phyloP scores from a whole-genome alignment of 2,797 vertebrate genomes.

The Alauda arvensis region DNA sequence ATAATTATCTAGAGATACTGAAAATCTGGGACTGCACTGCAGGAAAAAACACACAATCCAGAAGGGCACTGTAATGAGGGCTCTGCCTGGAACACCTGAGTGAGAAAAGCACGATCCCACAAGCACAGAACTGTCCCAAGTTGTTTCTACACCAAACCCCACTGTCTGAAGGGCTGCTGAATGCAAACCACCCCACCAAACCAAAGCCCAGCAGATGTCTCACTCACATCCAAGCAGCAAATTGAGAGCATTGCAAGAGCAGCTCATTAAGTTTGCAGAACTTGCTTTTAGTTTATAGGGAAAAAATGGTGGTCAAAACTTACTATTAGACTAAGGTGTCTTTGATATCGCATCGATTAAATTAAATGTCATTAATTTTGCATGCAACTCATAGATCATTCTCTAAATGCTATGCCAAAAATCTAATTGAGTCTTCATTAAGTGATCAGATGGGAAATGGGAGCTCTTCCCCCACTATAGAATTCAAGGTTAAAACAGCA shows the following conservation, averaged over 20 bases:
- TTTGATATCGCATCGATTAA: constrained; percentile 18
- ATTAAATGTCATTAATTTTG: constrained; percentile 47
- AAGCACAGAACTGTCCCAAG: background rate
- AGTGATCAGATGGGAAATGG: constrained; percentile 14
- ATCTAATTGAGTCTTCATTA: constrained; percentile 42
- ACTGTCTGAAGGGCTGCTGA: background rate
- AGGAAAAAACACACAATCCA: background rate
- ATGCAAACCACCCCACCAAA: background rate
- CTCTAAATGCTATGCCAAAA: constrained; percentile 34
- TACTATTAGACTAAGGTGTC: background rate
- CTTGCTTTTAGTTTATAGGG: background rate
- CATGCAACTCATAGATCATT: constrained; percentile 18
- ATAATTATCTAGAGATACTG: background rate
- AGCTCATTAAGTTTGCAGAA: background rate
- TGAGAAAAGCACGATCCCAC: background rate
- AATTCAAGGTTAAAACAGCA: constrained; percentile 35
- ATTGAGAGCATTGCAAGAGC: background rate
- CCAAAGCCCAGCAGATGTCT: background rate
- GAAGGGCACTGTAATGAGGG: background rate
- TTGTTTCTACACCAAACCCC: background rate
- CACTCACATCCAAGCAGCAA: fast-evolving
- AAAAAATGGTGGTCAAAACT: background rate
- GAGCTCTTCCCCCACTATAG: background rate
- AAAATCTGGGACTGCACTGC: background rate
- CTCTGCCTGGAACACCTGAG: background rate